These are phyloP conservation scores for Leptinotarsa juncta DNA, from an alignment of 2,888 invertebrate species.

Conservation along the genomic window DNA sequence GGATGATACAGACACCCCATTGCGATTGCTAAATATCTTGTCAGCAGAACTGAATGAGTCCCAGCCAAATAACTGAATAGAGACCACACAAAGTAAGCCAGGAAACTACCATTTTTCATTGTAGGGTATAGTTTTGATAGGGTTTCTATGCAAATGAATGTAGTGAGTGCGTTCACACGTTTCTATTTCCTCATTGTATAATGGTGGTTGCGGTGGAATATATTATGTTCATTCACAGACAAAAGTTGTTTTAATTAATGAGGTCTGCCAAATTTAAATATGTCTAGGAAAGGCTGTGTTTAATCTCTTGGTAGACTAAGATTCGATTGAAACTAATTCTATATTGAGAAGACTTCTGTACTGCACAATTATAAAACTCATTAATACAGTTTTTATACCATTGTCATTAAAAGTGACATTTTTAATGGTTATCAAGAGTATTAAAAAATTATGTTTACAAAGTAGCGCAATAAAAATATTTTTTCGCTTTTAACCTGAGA, in stretches of 20 bases:
- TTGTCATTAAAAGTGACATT: no score
- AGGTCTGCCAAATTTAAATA: neutral
- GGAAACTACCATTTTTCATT: slow-evolving; percentile 12
- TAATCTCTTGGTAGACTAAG: no score
- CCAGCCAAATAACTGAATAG: slow-evolving; percentile 29
- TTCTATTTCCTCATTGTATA: slow-evolving; percentile 33
- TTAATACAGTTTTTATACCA: no score
- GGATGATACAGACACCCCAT: slow-evolving; percentile 51
- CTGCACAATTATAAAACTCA: no score
- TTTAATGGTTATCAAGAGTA: no score
- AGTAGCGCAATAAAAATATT: no score
- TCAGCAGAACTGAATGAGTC: slow-evolving; percentile 44
- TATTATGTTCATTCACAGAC: neutral
- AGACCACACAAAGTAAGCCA: slow-evolving; percentile 22
- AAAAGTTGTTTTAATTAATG: slow-evolving; percentile 5
- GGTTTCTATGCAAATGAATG: slow-evolving; percentile 33
- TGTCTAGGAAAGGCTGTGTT: neutral
- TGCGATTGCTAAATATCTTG: slow-evolving; percentile 55
- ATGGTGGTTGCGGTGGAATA: slow-evolving; percentile 23
- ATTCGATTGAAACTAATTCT: no score
- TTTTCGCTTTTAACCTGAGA: no score
- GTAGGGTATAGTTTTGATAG: slow-evolving; percentile 19
- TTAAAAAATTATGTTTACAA: no score
- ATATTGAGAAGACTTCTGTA: no score
- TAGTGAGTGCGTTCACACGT: slow-evolving; percentile 26